phyloP scores from a whole-genome alignment of 2,113 vertebrate species.

The Salvelinus alpinus region DNA sequence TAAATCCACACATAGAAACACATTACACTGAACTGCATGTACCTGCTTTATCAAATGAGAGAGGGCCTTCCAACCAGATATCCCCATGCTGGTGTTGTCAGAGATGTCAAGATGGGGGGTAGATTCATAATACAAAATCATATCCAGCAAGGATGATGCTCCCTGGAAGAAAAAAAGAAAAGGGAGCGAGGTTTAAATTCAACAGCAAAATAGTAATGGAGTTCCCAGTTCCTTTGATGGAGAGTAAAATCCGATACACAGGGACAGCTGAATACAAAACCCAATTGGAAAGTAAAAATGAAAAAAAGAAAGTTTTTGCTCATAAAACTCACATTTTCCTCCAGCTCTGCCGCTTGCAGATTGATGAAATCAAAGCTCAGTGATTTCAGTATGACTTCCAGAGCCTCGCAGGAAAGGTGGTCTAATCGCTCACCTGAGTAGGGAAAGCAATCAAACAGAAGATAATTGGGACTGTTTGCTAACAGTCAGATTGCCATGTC shows the following conservation, averaged over 20 bases:
- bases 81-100: slow-evolving; percentile 68
- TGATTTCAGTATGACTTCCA: slow-evolving; percentile 78
- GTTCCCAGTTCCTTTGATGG: slow-evolving; percentile 49
- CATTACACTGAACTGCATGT: slow-evolving; percentile 7
- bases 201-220: slow-evolving; percentile 64
- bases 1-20: background rate
- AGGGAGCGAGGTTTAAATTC: slow-evolving; percentile 55
- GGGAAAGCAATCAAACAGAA: slow-evolving; percentile 66
- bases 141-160: slow-evolving; percentile 77
- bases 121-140: slow-evolving; percentile 80
- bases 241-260: slow-evolving; percentile 63
- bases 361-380: slow-evolving; percentile 79
- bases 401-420: slow-evolving; percentile 76
- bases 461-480: slow-evolving; percentile 59
- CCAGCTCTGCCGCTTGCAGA: slow-evolving; percentile 75
- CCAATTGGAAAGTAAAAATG: slow-evolving; percentile 39
- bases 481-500: slow-evolving; percentile 62
- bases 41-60: slow-evolving; percentile 78
- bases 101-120: slow-evolving; percentile 76
- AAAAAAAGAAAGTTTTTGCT: slow-evolving; percentile 60
- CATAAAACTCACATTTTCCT: slow-evolving; percentile 80
- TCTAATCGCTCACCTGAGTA: slow-evolving; percentile 78
- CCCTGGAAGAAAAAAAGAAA: slow-evolving; percentile 62
- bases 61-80: slow-evolving; percentile 74
- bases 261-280: slow-evolving; percentile 64